These are phyloP conservation scores for Piscicola geometra DNA, from an alignment of 2,888 invertebrate genomes.

Conservation along the genomic window DNA sequence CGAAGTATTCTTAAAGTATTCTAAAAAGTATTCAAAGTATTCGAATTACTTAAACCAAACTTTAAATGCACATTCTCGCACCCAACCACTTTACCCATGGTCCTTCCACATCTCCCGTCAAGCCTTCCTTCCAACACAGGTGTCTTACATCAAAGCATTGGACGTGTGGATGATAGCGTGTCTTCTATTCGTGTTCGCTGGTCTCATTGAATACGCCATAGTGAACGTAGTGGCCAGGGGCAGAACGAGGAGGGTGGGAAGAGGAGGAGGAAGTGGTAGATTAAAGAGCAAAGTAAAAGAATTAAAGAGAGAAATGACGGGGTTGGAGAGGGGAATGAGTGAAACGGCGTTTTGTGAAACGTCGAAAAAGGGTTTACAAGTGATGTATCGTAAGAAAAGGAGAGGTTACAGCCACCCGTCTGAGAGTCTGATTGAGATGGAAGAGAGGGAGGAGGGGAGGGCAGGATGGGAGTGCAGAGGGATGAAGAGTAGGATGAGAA, in stretches of 20 bases:
- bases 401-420: background rate
- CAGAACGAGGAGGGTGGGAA: background rate
- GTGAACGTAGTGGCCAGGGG: conserved; percentile 27
- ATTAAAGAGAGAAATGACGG: background rate
- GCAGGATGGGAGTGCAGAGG: background rate
- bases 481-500: background rate
- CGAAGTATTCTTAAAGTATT: too few species aligned
- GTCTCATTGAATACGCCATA: conserved; percentile 29
- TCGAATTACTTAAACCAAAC: too few species aligned
- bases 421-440: background rate
- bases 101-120: background rate
- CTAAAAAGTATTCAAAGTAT: too few species aligned
- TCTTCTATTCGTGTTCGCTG: conserved; percentile 26
- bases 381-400: background rate
- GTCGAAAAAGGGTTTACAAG: background rate
- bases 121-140: background rate
- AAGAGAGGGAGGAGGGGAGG: background rate
- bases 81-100: background rate
- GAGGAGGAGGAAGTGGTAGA: background rate
- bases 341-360: background rate
- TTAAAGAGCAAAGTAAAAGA: background rate
- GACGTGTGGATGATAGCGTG: conserved; percentile 34
- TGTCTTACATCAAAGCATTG: conserved; percentile 32
- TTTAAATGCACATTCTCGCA: too few species aligned
- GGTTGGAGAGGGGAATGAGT: background rate